These are phyloP conservation scores for Dissostichus mawsoni DNA, from an alignment of 2,113 vertebrate species.

Conservation along the genomic window DNA sequence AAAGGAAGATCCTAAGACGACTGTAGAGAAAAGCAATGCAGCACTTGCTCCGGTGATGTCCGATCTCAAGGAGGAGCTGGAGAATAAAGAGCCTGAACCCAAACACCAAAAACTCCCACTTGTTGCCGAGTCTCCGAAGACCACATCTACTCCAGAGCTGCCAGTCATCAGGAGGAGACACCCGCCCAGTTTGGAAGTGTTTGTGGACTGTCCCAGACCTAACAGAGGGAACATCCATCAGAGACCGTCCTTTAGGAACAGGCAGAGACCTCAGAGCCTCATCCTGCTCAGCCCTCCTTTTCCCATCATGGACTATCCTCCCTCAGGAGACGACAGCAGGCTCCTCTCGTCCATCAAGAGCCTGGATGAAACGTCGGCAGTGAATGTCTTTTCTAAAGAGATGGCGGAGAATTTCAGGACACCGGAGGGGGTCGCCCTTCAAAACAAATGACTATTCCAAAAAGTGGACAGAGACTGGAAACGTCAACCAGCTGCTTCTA, in stretches of 20 bases:
- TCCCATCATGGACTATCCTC: slow-evolving; percentile 94
- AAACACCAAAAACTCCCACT: slow-evolving; percentile 72
- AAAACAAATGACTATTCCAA: slow-evolving; percentile 98
- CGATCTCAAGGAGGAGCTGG: slow-evolving; percentile 86
- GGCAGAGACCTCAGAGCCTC: slow-evolving; percentile 96
- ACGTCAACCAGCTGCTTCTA: slow-evolving; percentile 99
- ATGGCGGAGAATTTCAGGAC: slow-evolving; percentile 84
- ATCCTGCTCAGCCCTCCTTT: slow-evolving; percentile 97
- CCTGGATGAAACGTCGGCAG: slow-evolving; percentile 85
- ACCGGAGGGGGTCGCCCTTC: slow-evolving; percentile 87
- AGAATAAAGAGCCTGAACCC: slow-evolving; percentile 81
- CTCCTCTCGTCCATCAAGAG: slow-evolving; percentile 91
- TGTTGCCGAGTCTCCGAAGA: slow-evolving; percentile 71
- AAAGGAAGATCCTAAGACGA: slow-evolving; percentile 58
- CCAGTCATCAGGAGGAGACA: slow-evolving; percentile 88
- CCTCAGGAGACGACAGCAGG: slow-evolving; percentile 88
- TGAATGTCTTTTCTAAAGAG: slow-evolving; percentile 85
- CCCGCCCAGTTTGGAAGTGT: slow-evolving; percentile 87
- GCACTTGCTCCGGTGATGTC: slow-evolving; percentile 77
- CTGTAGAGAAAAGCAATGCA: slow-evolving; percentile 68
- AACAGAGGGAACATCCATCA: slow-evolving; percentile 87
- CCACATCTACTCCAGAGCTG: slow-evolving; percentile 76
- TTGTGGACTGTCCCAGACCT: slow-evolving; percentile 89
- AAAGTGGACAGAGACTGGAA: slow-evolving; percentile 97
- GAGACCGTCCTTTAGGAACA: slow-evolving; percentile 92